Percentiles rank a stretch among this genome's conserved stretches.
These are phyloP conservation scores for Abscondita cerata DNA, from an alignment of 2,888 invertebrate species.

Conservation along the genomic window DNA sequence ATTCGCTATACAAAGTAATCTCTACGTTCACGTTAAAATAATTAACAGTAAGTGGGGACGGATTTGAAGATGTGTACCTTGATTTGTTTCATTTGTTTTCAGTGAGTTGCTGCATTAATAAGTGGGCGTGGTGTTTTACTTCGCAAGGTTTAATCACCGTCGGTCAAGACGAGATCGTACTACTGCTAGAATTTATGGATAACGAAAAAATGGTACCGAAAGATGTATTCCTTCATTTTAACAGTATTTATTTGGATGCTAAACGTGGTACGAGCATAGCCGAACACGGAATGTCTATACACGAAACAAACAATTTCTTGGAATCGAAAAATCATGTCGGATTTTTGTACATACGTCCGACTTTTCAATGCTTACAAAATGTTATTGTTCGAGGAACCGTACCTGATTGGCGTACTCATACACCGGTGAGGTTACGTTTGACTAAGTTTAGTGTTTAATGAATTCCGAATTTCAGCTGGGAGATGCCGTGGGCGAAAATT, in stretches of 20 bases:
- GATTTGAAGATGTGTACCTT: no score
- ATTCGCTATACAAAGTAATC: conserved; percentile 78
- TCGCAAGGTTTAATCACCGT: conserved; percentile 79
- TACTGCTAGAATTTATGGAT: conserved; percentile 72
- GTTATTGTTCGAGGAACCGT: conserved; percentile 75
- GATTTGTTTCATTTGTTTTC: conserved; percentile 43
- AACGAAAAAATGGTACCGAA: conserved; percentile 69
- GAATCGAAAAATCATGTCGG: conserved; percentile 79
- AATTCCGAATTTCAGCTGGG: conserved; percentile 69
- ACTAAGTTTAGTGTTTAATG: no score
- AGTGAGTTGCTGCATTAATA: conserved; percentile 81
- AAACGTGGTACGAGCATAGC: conserved; percentile 71
- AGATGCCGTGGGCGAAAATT: conserved; percentile 83
- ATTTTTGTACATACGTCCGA: conserved; percentile 80
- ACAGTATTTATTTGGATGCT: conserved; percentile 74
- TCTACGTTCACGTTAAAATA: conserved; percentile 76
- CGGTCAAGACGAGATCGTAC: conserved; percentile 83
- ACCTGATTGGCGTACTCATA: conserved; percentile 78
- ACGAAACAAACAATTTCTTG: conserved; percentile 67
- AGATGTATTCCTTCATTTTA: conserved; percentile 78
- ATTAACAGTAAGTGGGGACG: conserved; percentile 74
- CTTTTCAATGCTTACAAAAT: conserved; percentile 82
- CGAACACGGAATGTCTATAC: conserved; percentile 73
- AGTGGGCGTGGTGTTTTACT: conserved; percentile 77
- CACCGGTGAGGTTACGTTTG: conserved; percentile 64